Evolutionary conservation across 2,888 invertebrate genomes (phyloP).

Genomic region (Acrobasis consociella): DNA sequence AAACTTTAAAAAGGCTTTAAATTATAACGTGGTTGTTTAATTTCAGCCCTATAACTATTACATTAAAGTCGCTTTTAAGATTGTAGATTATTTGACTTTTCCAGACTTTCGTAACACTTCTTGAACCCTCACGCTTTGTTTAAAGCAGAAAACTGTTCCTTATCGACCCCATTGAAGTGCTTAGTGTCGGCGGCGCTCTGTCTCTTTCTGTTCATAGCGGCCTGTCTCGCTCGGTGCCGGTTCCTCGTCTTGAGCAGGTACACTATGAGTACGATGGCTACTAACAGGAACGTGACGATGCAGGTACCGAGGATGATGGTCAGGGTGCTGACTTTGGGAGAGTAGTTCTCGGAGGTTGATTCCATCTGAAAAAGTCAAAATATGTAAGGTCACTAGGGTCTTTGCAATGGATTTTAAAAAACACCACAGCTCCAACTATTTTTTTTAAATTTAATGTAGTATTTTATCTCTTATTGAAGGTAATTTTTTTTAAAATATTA

Average conservation of each 20-base stretch:
- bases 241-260: conserved; percentile 64
- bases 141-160: conserved; percentile 63
- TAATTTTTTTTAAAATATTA: too few relatives aligned
- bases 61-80: too few relatives aligned
- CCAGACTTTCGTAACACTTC: not conserved
- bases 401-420: too few relatives aligned
- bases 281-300: conserved; percentile 56
- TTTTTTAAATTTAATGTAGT: too few relatives aligned
- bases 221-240: conserved; percentile 54
- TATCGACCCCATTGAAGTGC: conserved; percentile 53
- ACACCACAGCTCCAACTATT: too few relatives aligned
- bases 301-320: conserved; percentile 60
- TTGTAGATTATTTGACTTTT: not conserved
- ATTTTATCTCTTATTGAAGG: too few relatives aligned
- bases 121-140: conserved; percentile 52
- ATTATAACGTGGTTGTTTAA: too few relatives aligned
- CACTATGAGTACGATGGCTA: conserved; percentile 60
- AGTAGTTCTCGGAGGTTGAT: conserved; percentile 49
- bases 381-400: not conserved
- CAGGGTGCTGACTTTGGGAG: conserved; percentile 45
- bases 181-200: conserved; percentile 61
- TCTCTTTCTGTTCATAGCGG: conserved; percentile 62
- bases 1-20: too few relatives aligned
- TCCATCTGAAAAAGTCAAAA: conserved; percentile 54
- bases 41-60: too few relatives aligned